Evolutionary conservation across 1,140 invertebrate species (phyloP), one percentile per base, ranked within the genome.

Genomic region (Pogonus chalceus): DNA sequence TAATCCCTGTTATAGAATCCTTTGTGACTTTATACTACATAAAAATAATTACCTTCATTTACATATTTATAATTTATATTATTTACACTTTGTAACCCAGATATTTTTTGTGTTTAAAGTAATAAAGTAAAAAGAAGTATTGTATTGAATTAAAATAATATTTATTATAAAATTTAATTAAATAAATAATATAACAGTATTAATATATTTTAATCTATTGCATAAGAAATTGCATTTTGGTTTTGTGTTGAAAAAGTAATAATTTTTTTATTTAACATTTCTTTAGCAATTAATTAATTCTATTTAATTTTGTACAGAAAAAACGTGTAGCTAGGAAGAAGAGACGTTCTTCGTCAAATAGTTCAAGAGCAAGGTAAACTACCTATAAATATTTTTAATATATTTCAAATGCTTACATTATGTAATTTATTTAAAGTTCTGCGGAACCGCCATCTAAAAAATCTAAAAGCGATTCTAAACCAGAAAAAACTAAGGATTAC

Each of bases 281-380:
- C 70, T 71, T 69, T 69, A 72, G 71, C 56, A 43, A 47, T 14
- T 49, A 9, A 56, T 60, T 49, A 55, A 31, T 24, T 56, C n/a
- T 16, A 58, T 60, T 60, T 54, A 67, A 59, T 58, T 71, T 72
- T 65, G 56, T 62, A 69, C 72, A 77, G 76, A 77, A 77, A 72
- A 78, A 76, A 60, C 71, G 72, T 60, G 63, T 67, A 55, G 62
- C 65, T 56, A 72, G 72, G 65, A 72, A 74, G 47, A 75, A 74
- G 58, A 67, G 65, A 58, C 72, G 67, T 53, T 72, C 67, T 49
- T 67, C 66, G 12, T 65, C 68, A 23, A 59, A 60, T 20, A 71
- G 70, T 35, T 76, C 72, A 49, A 62, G 69, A 21, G 72, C 76
- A 22, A 73, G 70, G 74, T 76, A 65, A 65, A 22, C 54, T 31